Conservation (phyloP, 2,113 vertebrate genomes). For the Ramphastos sulfuratus region DNA sequence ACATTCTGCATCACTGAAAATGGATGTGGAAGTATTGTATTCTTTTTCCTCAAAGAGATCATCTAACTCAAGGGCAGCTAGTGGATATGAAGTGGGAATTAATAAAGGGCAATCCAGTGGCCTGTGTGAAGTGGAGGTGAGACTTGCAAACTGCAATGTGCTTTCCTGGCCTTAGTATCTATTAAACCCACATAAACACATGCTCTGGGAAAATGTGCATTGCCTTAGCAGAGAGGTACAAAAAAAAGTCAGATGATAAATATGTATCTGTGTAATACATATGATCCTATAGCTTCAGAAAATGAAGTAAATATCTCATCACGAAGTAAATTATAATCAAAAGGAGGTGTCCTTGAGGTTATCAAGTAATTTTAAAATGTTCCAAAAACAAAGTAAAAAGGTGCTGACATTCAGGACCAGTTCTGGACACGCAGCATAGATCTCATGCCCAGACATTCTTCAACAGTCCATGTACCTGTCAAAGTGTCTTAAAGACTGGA, state of each 20-base stretch:
- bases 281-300: background rate
- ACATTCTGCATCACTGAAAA: background rate
- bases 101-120: background rate
- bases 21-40: background rate
- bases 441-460: background rate
- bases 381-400: background rate
- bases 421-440: background rate
- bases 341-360: background rate
- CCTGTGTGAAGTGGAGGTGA: conserved; percentile 7
- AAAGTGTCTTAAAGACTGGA: background rate
- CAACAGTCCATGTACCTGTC: background rate
- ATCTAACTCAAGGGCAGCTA: background rate
- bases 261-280: background rate
- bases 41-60: background rate
- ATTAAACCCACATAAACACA: background rate
- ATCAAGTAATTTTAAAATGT: background rate
- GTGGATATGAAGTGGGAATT: background rate
- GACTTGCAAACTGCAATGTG: background rate
- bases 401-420: background rate
- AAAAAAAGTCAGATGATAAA: background rate
- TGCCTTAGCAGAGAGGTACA: too few species aligned
- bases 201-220: background rate
- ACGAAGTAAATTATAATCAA: background rate
- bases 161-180: conserved; percentile 7
- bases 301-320: background rate